phyloP scores from a whole-genome alignment of 2,113 vertebrate species.

The Shinisaurus crocodilurus region DNA sequence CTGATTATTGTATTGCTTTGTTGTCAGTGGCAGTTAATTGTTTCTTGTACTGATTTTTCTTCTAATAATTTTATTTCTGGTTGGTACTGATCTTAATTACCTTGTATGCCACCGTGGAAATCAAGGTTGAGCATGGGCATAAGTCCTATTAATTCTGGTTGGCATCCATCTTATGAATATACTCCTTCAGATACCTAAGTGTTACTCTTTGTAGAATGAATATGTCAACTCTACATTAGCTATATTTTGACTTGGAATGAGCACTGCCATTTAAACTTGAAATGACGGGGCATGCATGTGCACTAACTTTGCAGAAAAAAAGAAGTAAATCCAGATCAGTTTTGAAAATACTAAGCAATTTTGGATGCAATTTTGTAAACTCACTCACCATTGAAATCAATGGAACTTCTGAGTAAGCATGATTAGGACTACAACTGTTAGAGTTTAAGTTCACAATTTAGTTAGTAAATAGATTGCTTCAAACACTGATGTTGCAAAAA shows the following conservation, averaged over 20 bases:
- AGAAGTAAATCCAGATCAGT: neutral
- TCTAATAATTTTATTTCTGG: neutral
- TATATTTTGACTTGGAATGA: neutral
- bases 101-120: neutral
- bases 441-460: neutral
- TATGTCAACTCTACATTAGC: neutral
- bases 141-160: neutral
- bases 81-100: neutral
- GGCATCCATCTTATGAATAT: neutral
- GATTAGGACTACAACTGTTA: neutral
- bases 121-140: no score
- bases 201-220: neutral
- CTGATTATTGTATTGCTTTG: no score
- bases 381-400: neutral
- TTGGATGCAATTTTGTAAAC: neutral
- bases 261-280: neutral
- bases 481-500: no score
- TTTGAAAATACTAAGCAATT: neutral
- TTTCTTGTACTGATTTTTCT: neutral
- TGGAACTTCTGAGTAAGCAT: neutral
- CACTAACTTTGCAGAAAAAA: neutral
- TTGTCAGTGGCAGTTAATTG: no score
- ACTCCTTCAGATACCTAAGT: neutral
- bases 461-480: neutral
- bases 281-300: neutral